A percentile compares a stretch with the other conserved stretches of the same genome.
phyloP scores from a whole-genome alignment of 2,888 invertebrate genomes.

The Rhamnusium bicolor region DNA sequence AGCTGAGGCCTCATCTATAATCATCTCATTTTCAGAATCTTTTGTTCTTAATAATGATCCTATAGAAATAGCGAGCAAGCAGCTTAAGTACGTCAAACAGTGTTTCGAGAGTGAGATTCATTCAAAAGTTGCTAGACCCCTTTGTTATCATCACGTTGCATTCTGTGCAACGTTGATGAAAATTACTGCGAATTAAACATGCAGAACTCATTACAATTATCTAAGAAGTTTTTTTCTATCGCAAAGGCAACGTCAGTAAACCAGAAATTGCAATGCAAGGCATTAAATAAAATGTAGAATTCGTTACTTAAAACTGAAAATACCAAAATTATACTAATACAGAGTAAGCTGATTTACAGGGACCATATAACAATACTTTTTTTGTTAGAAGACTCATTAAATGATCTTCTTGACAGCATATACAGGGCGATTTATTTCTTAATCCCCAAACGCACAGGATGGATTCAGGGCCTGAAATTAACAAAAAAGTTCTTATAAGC shows the following conservation, averaged over 20 bases:
- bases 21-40: conserved; percentile 70
- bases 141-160: conserved; percentile 65
- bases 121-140: conserved; percentile 58
- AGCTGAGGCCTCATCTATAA: conserved; percentile 66
- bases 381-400: no score
- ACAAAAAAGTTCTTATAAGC: no score
- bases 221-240: conserved; percentile 23
- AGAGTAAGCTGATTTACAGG: no score
- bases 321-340: neutral
- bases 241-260: neutral
- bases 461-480: no score
- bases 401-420: no score
- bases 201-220: conserved; percentile 56
- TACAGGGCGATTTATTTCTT: no score
- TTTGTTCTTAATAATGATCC: conserved; percentile 71
- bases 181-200: conserved; percentile 60
- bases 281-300: neutral
- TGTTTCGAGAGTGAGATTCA: conserved; percentile 61
- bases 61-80: conserved; percentile 61
- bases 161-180: conserved; percentile 52
- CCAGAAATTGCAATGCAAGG: neutral
- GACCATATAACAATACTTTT: neutral
- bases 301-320: neutral
- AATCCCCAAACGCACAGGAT: no score
- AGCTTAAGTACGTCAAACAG: conserved; percentile 62